Base-by-base conservation (phyloP, 2,797 vertebrate genomes). In the Lepilemur septentrionalis region DNA sequence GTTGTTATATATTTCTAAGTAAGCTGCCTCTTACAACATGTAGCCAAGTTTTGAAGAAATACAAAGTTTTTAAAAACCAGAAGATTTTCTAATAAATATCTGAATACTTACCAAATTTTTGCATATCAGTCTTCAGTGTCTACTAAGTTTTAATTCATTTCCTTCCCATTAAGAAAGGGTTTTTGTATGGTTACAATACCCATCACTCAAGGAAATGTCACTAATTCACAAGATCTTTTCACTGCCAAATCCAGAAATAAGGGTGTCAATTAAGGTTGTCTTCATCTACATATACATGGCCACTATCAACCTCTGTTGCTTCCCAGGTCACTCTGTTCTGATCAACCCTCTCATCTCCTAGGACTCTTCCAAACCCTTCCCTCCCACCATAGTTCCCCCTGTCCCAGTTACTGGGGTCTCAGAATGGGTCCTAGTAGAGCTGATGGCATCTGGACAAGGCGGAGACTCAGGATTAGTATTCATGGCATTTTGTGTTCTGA, bases 11-110 rank as follows among this genome's bases (percentile, higher is more conserved):
- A 78, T 95, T 95, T 80, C 48, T 83, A 65, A 89, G 50, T 78
- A 80, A 72, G 61, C 50, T 83, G 46, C 25, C 57, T 93, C 46
- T 94, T 50, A 65, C 30, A 76, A 75, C 91, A 76, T 55, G 63
- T 46, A 87, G 63, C 52, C 63, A 87, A 35, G 25, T 84, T 97
- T 94, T 83, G 25, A 70, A 91, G 41, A 88, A 65, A 93, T 69
- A 48, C 50, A 89, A n/a, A 89, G 50, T 83, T n/a, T 87, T 72
- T 6, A 52, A 80, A 57, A 88, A 63, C 25, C 5, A 2, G 38
- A 59, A 90, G 30, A 75, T 55, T 65, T 46, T 93, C 63, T 86
- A 59, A 10, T 59, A 22, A 73, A 69, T 55, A 89, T 38, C 20
- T 25, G 63, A 67, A 85, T 69, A 25, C 50, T 92, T 93, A 13